These are phyloP conservation scores for Corvus moneduloides DNA, from an alignment of 2,113 vertebrate species.

Conservation along the genomic window DNA sequence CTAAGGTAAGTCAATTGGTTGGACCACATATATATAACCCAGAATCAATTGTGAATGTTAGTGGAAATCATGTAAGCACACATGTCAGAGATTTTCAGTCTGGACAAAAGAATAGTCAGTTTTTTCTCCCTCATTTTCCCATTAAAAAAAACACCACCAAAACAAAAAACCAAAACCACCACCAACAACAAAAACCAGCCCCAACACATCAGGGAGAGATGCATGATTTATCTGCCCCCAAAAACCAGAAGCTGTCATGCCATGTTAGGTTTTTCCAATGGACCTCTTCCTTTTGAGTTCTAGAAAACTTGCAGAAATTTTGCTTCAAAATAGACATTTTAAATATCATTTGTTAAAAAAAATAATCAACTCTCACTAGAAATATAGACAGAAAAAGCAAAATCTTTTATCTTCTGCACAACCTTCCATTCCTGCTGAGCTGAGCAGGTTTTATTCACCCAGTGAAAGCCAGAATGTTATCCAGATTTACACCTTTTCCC, in stretches of 20 bases:
- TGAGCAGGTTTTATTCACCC: neutral
- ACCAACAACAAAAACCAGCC: accelerated
- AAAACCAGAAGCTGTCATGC: neutral
- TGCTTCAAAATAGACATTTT: neutral
- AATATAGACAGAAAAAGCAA: neutral
- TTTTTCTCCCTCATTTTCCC: neutral
- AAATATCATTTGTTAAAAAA: neutral
- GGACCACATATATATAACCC: neutral
- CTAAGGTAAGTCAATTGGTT: neutral
- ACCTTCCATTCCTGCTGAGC: neutral
- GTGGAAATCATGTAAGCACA: neutral
- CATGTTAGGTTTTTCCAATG: neutral
- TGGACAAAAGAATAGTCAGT: neutral
- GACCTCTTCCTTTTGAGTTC: neutral
- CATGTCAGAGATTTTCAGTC: neutral
- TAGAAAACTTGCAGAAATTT: neutral
- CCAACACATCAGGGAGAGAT: neutral
- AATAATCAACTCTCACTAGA: neutral
- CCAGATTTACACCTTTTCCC: neutral
- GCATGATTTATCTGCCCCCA: accelerated
- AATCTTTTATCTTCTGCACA: neutral
- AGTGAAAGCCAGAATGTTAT: neutral
- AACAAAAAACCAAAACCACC: neutral
- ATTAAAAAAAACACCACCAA: neutral
- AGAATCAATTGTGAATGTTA: neutral